Evolutionary conservation across 2,797 vertebrate species (phyloP).

Genomic region (Urophycis tenuis): DNA sequence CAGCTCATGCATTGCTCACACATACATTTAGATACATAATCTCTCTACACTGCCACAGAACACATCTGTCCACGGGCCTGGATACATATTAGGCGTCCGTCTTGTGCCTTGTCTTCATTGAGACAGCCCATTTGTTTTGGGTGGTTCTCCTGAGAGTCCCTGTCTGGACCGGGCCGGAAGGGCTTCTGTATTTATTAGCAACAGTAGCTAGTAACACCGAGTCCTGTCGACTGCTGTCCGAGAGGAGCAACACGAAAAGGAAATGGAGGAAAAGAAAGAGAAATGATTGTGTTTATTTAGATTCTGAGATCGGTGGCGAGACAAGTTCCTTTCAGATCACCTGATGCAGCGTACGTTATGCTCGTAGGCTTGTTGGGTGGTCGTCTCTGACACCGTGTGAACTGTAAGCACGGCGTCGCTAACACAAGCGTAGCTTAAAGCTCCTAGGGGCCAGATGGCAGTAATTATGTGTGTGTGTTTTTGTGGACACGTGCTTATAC

Average conservation of each 20-base stretch:
- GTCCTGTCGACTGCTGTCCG: slow-evolving; percentile 43
- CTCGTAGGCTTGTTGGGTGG: background rate
- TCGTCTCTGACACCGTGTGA: background rate
- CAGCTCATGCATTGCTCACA: slow-evolving; percentile 16
- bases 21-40: slow-evolving; percentile 22
- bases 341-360: background rate
- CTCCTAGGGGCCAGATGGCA: background rate
- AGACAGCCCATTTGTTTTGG: slow-evolving; percentile 50
- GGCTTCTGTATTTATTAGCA: slow-evolving; percentile 65
- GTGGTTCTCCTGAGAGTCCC: slow-evolving; percentile 42
- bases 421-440: background rate
- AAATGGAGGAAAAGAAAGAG: slow-evolving; percentile 34
- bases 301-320: background rate
- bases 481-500: background rate
- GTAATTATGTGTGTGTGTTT: background rate
- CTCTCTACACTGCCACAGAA: slow-evolving; percentile 45
- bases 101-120: slow-evolving; percentile 5
- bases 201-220: slow-evolving; percentile 65
- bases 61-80: slow-evolving; percentile 32
- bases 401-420: background rate
- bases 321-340: background rate
- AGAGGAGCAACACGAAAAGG: slow-evolving; percentile 50
- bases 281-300: slow-evolving; percentile 19
- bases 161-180: slow-evolving; percentile 52
- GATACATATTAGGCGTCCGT: slow-evolving; percentile 44